Conservation (phyloP, 1,140 invertebrate species). For the Diachasma alloeum region DNA sequence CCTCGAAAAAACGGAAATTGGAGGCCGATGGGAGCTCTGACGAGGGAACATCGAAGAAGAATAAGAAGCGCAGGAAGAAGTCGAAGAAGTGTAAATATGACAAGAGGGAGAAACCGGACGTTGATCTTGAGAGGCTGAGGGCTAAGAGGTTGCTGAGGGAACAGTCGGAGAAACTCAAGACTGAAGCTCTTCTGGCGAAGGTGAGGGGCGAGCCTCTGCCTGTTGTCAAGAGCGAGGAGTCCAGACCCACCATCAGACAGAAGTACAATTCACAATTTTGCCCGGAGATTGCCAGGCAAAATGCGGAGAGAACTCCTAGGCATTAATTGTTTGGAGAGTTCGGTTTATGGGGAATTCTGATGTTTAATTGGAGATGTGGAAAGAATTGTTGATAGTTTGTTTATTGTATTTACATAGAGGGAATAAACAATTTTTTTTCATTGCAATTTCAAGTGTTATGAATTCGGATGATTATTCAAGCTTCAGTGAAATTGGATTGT, state of each 20-base stretch:
- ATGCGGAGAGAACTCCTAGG: slow-evolving; percentile 64
- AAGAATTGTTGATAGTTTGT: neutral
- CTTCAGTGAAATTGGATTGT: no score
- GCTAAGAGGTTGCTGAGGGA: slow-evolving; percentile 83
- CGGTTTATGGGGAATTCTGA: neutral
- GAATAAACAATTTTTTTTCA: no score
- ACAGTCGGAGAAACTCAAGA: slow-evolving; percentile 75
- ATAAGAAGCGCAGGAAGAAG: slow-evolving; percentile 59
- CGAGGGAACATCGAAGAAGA: slow-evolving; percentile 59
- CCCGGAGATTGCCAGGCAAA: slow-evolving; percentile 85
- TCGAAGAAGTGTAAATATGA: slow-evolving; percentile 51
- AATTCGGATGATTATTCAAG: no score
- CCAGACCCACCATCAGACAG: slow-evolving; percentile 65
- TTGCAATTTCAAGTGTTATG: no score
- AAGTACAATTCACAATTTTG: slow-evolving; percentile 95
- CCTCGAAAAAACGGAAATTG: slow-evolving; percentile 50
- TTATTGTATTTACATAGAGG: neutral
- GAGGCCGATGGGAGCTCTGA: slow-evolving; percentile 41
- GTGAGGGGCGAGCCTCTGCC: slow-evolving; percentile 64
- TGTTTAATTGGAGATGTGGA: neutral
- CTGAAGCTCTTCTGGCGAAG: slow-evolving; percentile 76
- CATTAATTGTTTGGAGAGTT: neutral
- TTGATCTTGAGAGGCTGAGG: slow-evolving; percentile 78
- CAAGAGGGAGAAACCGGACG: slow-evolving; percentile 49
- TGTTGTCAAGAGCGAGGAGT: slow-evolving; percentile 36